Conservation (phyloP, 2,113 vertebrate species). For the Anoplopoma fimbria region DNA sequence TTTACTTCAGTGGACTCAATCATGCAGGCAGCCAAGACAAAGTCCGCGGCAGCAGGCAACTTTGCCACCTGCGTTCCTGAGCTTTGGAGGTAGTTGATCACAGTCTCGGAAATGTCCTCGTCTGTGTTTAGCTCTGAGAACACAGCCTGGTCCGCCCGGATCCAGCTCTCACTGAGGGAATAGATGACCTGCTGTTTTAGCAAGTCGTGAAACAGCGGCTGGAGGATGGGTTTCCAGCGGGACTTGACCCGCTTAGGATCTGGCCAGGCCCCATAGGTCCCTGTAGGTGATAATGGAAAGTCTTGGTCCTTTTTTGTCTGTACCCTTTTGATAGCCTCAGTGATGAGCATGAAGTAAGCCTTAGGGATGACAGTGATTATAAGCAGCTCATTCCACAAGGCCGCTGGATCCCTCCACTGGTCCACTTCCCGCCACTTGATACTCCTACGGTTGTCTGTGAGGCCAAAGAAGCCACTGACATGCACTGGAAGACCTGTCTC, state of each 20-base stretch:
- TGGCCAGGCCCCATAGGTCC: slow-evolving; percentile 93
- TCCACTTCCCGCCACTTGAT: slow-evolving; percentile 98
- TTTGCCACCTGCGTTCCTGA: slow-evolving; percentile 92
- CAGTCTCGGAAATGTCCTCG: slow-evolving; percentile 84
- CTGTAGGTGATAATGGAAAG: slow-evolving; percentile 85
- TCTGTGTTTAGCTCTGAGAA: slow-evolving; percentile 91
- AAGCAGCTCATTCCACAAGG: slow-evolving; percentile 96
- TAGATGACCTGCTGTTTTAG: slow-evolving; percentile 90
- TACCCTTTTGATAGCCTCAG: slow-evolving; percentile 89
- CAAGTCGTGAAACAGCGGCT: slow-evolving; percentile 91
- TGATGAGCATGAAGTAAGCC: slow-evolving; percentile 92
- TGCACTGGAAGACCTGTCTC: slow-evolving; percentile 96
- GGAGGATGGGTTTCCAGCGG: slow-evolving; percentile 91
- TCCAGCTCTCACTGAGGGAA: slow-evolving; percentile 89
- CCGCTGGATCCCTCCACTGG: slow-evolving; percentile 97
- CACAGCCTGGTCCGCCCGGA: slow-evolving; percentile 87
- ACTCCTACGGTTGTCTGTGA: slow-evolving; percentile 98
- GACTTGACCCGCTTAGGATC: slow-evolving; percentile 85
- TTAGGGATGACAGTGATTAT: slow-evolving; percentile 90
- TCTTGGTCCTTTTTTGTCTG: slow-evolving; percentile 88
- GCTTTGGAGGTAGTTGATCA: slow-evolving; percentile 95
- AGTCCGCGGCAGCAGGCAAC: slow-evolving; percentile 88
- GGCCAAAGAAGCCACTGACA: slow-evolving; percentile 97
- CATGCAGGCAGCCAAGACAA: slow-evolving; percentile 81
- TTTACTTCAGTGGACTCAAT: slow-evolving; percentile 80